Evolutionary conservation across 2,113 vertebrate species (phyloP), one percentile per base, ranked within the genome.

Genomic region (Mugil cephalus): DNA sequence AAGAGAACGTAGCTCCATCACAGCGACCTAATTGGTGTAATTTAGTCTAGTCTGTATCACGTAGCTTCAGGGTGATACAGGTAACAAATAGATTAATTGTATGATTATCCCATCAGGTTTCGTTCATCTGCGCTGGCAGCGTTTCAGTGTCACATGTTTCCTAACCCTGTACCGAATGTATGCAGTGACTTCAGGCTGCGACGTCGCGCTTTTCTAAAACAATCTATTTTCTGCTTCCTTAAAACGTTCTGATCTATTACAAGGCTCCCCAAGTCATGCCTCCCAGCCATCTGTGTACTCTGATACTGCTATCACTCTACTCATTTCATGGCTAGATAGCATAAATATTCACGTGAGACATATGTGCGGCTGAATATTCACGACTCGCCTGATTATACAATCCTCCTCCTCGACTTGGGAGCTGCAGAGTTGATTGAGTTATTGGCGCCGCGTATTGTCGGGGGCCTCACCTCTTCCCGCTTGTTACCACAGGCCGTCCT

Each of bases 1-100:
- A 87, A 66, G 70, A 83, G 55, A 73, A 75, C 18, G 62, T 51
- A n/a, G 61, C 52, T 75, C 65, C 70, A 77, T 82, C 72, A 58
- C 74, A 72, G 83, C 65, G 53, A 50, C 48, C 65, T 91, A 89
- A 91, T 85, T 81, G 73, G 61, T 69, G 66, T 85, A 74, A 91
- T 91, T 89, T 89, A 76, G 66, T 84, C 76, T 85, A 42, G 80
- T 87, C 82, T 90, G 79, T 82, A 69, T 75, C 71, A 56, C 18
- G 55, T 55, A 78, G 73, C 77, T 78, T 83, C 15, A 10, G 61
- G 64, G 64, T 79, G 62, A 80, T 51, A 24, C 74, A 86, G 89
- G 80, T 82, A 73, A 77, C 61, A 83, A 75, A 82, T 34, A 74
- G 82, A 89, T 88, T 78, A 85, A 88, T 89, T 87, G 70, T 53